Evolutionary conservation across 2,888 invertebrate species (phyloP).

Genomic region (Ectobius pallidus): DNA sequence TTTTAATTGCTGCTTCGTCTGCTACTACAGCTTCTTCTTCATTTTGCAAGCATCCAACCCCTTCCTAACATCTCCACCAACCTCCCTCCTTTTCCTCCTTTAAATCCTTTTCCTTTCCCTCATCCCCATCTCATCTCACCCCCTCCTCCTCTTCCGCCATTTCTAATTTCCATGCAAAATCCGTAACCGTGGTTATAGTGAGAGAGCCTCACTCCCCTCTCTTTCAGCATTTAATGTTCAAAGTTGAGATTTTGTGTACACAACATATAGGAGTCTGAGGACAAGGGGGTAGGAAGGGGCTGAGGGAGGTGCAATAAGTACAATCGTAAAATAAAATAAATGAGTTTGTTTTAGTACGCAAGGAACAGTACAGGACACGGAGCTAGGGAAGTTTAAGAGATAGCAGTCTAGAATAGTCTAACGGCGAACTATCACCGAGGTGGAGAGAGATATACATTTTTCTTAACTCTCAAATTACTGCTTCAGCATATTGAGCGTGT

Average conservation of each 20-base stretch:
- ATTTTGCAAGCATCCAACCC: slow-evolving; percentile 18
- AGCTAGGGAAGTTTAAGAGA: not conserved
- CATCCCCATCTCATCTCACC: slow-evolving; percentile 1
- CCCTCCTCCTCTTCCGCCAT: slow-evolving; percentile 37
- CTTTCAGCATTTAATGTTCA: slow-evolving; percentile 42
- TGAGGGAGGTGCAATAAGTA: slow-evolving; percentile 38
- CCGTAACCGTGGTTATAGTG: slow-evolving; percentile 36
- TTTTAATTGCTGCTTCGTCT: slow-evolving; percentile 42
- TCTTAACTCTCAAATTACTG: too few species aligned
- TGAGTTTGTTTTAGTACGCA: slow-evolving; percentile 38
- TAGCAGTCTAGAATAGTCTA: not conserved
- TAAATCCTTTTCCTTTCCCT: slow-evolving; percentile 30
- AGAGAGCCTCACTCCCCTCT: not conserved
- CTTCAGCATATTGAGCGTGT: too few species aligned
- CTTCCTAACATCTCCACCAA: slow-evolving; percentile 20
- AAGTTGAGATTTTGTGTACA: slow-evolving; percentile 43
- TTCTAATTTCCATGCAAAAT: slow-evolving; percentile 44
- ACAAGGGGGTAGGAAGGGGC: slow-evolving; percentile 16
- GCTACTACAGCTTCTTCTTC: slow-evolving; percentile 39
- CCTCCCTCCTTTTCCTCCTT: slow-evolving; percentile 32
- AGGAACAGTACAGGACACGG: slow-evolving; percentile 25
- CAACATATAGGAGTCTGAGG: slow-evolving; percentile 35
- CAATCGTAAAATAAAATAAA: slow-evolving; percentile 43
- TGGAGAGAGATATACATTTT: too few species aligned
- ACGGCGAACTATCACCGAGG: not conserved